Conservation (phyloP, 2,113 vertebrate genomes). For the Silurus asotus region DNA sequence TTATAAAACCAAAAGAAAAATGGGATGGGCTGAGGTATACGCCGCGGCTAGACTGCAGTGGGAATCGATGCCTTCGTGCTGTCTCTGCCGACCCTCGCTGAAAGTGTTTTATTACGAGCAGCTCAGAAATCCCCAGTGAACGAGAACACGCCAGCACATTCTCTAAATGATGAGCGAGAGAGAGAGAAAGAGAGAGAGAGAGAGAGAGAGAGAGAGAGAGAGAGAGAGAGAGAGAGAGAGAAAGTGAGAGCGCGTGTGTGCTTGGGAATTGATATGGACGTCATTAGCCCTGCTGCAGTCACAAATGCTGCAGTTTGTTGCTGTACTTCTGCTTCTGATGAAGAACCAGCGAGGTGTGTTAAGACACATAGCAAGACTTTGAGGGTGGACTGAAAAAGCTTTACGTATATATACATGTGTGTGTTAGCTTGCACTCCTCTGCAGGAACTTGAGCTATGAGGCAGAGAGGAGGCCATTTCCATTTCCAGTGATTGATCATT, state of each 20-base stretch:
- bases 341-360: constrained; percentile 16
- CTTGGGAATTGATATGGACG: constrained; percentile 39
- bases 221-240: constrained; percentile 20
- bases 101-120: constrained; percentile 45
- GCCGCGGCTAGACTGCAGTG: constrained; percentile 48
- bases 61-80: constrained; percentile 57
- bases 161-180: constrained; percentile 26
- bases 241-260: neutral
- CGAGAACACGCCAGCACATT: constrained; percentile 35
- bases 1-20: neutral
- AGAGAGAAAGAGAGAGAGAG: neutral
- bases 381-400: constrained; percentile 6
- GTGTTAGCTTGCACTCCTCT: neutral
- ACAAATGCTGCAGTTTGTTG: constrained; percentile 43
- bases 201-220: constrained; percentile 15
- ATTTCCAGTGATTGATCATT: constrained; percentile 31
- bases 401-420: neutral
- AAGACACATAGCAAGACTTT: constrained; percentile 1
- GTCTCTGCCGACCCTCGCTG: constrained; percentile 8
- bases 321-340: constrained; percentile 14
- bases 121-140: constrained; percentile 29
- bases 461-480: constrained; percentile 9
- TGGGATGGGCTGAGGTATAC: constrained; percentile 29
- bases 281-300: constrained; percentile 36
- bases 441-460: constrained; percentile 10